A percentile compares a stretch with the other conserved stretches of the same genome.
phyloP scores from a whole-genome alignment of 2,888 invertebrate species.

The Raillietiella orientalis region DNA sequence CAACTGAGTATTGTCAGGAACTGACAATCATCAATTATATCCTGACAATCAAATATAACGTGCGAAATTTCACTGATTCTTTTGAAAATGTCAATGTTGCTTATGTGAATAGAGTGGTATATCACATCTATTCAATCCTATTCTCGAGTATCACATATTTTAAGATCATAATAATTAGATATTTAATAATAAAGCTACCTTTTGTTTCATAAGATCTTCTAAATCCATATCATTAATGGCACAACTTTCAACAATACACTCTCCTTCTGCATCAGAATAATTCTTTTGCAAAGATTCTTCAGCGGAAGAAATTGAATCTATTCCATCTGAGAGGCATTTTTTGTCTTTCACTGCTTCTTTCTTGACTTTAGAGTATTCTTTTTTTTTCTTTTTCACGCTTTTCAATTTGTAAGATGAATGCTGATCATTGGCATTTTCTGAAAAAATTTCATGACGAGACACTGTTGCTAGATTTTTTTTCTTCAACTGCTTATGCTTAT shows the following conservation, averaged over 20 bases:
- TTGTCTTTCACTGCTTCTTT: neutral
- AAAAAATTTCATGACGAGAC: neutral
- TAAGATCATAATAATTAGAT: slow-evolving; percentile 6
- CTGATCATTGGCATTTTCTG: neutral
- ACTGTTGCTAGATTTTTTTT: neutral
- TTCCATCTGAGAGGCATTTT: neutral
- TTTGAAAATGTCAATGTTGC: no score
- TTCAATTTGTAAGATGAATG: neutral
- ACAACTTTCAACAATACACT: neutral
- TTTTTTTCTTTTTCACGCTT: neutral
- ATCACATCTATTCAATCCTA: no score
- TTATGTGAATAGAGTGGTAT: no score
- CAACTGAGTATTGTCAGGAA: no score
- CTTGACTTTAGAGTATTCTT: no score
- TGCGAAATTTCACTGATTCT: no score
- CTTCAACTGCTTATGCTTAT: neutral
- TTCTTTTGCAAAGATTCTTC: neutral
- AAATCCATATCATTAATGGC: slow-evolving; percentile 47
- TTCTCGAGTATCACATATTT: no score
- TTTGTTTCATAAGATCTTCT: slow-evolving; percentile 63
- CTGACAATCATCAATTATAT: no score
- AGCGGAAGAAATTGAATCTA: neutral
- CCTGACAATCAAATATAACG: no score
- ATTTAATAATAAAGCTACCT: slow-evolving; percentile 19
- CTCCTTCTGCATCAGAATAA: neutral